A percentile compares a stretch with the other conserved stretches of the same genome.
These are phyloP conservation scores for Yponomeuta cagnagella DNA, from an alignment of 2,888 invertebrate genomes.

Conservation along the genomic window DNA sequence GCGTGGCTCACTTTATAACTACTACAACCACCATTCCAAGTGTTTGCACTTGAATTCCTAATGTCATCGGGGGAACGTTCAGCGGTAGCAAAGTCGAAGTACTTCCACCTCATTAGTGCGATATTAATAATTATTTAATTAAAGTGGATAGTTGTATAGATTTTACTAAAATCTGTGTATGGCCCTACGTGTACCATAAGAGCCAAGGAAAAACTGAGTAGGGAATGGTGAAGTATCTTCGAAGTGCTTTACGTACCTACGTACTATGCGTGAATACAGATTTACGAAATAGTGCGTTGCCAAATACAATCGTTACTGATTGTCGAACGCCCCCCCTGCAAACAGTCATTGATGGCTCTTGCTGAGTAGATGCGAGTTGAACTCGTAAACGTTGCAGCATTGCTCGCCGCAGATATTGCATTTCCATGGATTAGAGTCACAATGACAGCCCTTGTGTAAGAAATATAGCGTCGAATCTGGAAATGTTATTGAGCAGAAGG, in stretches of 20 bases:
- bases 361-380: conserved; percentile 95
- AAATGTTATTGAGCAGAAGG: conserved; percentile 95
- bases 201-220: conserved; percentile 22
- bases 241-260: conserved; percentile 48
- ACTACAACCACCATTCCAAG: conserved; percentile 58
- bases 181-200: conserved; percentile 4
- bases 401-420: conserved; percentile 98
- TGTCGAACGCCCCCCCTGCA: conserved; percentile 67
- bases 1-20: conserved; percentile 27
- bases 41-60: conserved; percentile 63
- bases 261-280: conserved; percentile 35
- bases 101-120: conserved; percentile 38
- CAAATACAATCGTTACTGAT: conserved; percentile 34
- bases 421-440: conserved; percentile 96
- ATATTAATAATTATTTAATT: conserved; percentile 7
- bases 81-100: conserved; percentile 66
- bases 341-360: conserved; percentile 90
- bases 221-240: conserved; percentile 45
- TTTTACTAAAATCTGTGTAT: background rate
- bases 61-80: conserved; percentile 72
- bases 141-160: conserved; percentile 5
- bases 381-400: conserved; percentile 96
- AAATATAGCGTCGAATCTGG: conserved; percentile 97
- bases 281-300: conserved; percentile 14
- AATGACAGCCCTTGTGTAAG: conserved; percentile 98